These are phyloP conservation scores for Gymnopithys bicolor DNA, from an alignment of 2,797 vertebrate genomes.

Conservation along the genomic window DNA sequence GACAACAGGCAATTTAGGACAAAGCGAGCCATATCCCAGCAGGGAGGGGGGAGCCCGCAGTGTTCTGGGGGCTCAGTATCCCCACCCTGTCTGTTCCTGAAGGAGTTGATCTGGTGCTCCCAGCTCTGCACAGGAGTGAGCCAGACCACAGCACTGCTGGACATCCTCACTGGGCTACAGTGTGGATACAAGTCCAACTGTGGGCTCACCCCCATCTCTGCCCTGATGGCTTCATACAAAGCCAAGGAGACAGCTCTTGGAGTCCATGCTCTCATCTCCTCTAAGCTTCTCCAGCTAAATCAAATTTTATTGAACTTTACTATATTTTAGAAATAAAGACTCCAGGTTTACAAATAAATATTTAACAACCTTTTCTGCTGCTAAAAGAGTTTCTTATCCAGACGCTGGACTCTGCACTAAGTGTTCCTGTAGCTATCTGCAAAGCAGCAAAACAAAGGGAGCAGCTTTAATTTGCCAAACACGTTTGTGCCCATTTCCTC, in stretches of 20 bases:
- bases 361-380: slow-evolving; percentile 64
- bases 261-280: background rate
- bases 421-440: slow-evolving; percentile 50
- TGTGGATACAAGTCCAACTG: rapidly evolving
- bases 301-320: slow-evolving; percentile 65
- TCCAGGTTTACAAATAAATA: slow-evolving; percentile 75
- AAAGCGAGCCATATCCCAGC: background rate
- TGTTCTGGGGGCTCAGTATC: background rate
- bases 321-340: slow-evolving; percentile 67
- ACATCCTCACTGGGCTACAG: background rate
- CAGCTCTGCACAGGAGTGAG: rapidly evolving
- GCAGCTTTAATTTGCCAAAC: slow-evolving; percentile 48
- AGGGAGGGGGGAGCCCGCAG: background rate
- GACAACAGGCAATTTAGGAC: background rate
- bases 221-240: rapidly evolving
- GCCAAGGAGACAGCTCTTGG: rapidly evolving
- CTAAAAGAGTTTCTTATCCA: slow-evolving; percentile 29
- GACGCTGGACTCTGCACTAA: background rate
- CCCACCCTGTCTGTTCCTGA: background rate
- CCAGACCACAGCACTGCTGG: background rate
- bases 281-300: slow-evolving; percentile 35
- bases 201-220: background rate
- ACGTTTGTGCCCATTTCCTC: background rate
- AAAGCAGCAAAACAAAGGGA: slow-evolving; percentile 47
- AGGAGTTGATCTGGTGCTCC: background rate